Evolutionary conservation across 2,888 invertebrate genomes (phyloP).

Genomic region (Drosophila kuntzei): DNA sequence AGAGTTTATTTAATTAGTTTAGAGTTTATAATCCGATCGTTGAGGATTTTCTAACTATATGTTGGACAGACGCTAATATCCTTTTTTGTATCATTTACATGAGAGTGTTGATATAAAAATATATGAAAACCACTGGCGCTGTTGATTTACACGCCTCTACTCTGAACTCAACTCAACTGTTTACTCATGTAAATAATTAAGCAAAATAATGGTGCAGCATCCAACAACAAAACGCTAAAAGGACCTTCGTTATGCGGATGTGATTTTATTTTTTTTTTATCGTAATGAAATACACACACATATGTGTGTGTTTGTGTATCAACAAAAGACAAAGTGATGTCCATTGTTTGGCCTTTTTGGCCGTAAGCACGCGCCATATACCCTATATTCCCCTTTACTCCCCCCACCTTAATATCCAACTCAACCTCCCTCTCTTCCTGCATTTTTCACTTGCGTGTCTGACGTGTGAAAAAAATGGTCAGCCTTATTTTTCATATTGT

Average conservation of each 20-base stretch:
- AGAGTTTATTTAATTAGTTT: conserved; percentile 1
- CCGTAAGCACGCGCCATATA: conserved; percentile 40
- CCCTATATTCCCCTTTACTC: conserved; percentile 17
- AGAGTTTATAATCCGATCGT: conserved; percentile 1
- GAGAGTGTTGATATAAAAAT: background rate
- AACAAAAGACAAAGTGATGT: conserved; percentile 72
- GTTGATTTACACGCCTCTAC: conserved; percentile 47
- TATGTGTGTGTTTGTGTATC: conserved; percentile 30
- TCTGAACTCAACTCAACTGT: conserved; percentile 62
- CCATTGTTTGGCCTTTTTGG: conserved; percentile 65
- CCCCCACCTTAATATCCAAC: conserved; percentile 4
- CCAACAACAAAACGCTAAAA: conserved; percentile 47
- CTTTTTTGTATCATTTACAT: background rate
- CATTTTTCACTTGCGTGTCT: conserved; percentile 45
- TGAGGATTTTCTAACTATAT: background rate
- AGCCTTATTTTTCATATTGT: conserved; percentile 60
- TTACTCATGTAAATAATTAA: conserved; percentile 79
- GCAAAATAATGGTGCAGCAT: conserved; percentile 76
- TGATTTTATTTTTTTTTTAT: conserved; percentile 65
- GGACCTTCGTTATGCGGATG: conserved; percentile 63
- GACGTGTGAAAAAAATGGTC: conserved; percentile 59
- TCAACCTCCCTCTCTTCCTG: background rate
- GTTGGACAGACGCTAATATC: background rate
- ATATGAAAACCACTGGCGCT: conserved; percentile 17
- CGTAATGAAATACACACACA: conserved; percentile 26